Conservation (phyloP, 2,113 vertebrate species). For the Tupaia tana region DNA sequence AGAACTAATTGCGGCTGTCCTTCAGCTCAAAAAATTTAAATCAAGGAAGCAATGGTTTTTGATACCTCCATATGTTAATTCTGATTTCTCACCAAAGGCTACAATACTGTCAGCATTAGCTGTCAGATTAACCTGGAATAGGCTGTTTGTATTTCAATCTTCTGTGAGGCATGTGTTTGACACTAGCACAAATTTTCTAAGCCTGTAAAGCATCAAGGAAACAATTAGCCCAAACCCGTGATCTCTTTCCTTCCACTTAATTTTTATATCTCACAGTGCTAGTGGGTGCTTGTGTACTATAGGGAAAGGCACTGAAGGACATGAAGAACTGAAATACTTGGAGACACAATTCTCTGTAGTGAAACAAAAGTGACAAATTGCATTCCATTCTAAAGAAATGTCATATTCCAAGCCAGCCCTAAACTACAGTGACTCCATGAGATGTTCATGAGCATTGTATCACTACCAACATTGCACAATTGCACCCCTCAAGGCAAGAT, state of each 20-base stretch:
- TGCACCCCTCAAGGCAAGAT: neutral
- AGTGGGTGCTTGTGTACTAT: neutral
- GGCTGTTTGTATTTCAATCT: neutral
- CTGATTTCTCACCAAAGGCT: neutral
- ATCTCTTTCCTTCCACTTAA: neutral
- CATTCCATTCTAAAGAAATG: neutral
- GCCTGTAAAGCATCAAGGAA: neutral
- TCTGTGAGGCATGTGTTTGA: neutral
- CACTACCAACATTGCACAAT: neutral
- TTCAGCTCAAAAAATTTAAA: neutral
- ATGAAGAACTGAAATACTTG: neutral
- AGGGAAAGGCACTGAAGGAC: neutral
- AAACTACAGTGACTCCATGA: neutral
- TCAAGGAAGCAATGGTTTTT: neutral
- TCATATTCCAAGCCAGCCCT: neutral
- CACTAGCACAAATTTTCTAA: neutral
- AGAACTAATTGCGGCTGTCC: neutral
- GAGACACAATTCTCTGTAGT: neutral
- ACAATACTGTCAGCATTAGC: neutral
- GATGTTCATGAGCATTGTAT: neutral
- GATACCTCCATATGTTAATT: neutral
- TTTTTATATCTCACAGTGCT: neutral
- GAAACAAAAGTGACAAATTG: neutral
- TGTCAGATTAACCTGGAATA: neutral
- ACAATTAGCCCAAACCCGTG: neutral